phyloP scores from a whole-genome alignment of 2,888 invertebrate species.

The Clostera curtula region DNA sequence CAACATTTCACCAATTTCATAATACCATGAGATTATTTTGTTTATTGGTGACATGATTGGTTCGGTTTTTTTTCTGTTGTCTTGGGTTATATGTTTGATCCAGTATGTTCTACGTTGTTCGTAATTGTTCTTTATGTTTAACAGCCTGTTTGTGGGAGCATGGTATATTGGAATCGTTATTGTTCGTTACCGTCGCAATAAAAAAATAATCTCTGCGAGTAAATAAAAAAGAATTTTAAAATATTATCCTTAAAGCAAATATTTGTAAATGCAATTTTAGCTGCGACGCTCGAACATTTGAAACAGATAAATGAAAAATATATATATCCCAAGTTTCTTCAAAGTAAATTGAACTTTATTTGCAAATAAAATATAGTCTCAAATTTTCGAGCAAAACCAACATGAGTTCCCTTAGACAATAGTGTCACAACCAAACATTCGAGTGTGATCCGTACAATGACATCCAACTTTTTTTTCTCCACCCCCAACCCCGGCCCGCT shows the following conservation, averaged over 20 bases:
- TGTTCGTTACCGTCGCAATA: conserved; percentile 34
- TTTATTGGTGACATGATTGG: conserved; percentile 40
- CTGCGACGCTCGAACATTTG: conserved; percentile 31
- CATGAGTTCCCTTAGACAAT: conserved; percentile 45
- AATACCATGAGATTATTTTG: conserved; percentile 61
- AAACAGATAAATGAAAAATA: not conserved
- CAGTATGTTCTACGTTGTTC: conserved; percentile 42
- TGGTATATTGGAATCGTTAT: conserved; percentile 34
- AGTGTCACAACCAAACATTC: conserved; percentile 49
- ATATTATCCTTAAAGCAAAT: conserved; percentile 47
- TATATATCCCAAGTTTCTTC: no score
- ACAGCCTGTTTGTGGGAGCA: conserved; percentile 59
- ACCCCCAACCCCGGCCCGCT: conserved; percentile 65
- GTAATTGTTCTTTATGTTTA: conserved; percentile 51
- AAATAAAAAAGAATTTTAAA: conserved; percentile 26
- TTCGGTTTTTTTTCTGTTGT: conserved; percentile 15
- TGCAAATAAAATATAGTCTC: no score
- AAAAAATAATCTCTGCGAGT: conserved; percentile 58
- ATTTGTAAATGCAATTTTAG: conserved; percentile 54
- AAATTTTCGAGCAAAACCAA: conserved; percentile 35
- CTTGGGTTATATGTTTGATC: conserved; percentile 19
- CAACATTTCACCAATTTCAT: conserved; percentile 38
- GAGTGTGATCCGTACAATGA: conserved; percentile 72
- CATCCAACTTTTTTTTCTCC: conserved; percentile 69
- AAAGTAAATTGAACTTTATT: no score